Evolutionary conservation across 2,113 vertebrate species (phyloP).

Genomic region (Notechis scutatus): DNA sequence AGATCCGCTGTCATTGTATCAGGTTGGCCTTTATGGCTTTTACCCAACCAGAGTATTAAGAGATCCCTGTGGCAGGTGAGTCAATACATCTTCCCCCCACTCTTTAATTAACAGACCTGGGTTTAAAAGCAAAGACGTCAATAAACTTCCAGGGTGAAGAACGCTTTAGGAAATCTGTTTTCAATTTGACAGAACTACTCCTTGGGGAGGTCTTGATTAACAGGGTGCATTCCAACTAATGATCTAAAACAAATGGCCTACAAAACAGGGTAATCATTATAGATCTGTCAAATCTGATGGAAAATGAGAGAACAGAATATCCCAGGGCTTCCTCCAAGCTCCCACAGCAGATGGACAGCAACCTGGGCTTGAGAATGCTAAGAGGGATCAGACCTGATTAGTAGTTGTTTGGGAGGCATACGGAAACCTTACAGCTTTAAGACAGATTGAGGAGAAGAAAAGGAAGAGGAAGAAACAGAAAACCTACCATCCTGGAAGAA

Average conservation of each 20-base stretch:
- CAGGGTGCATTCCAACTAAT: constrained; percentile 19
- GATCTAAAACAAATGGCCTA: constrained; percentile 5
- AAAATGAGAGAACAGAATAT: neutral
- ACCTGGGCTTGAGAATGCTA: neutral
- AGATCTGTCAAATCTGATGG: constrained; percentile 7
- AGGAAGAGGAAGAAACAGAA: no score
- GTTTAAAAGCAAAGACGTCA: constrained; percentile 36
- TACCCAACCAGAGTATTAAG: constrained; percentile 47
- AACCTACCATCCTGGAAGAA: neutral
- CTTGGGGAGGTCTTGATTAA: constrained; percentile 33
- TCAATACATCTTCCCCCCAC: constrained; percentile 32
- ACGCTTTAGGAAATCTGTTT: constrained; percentile 44
- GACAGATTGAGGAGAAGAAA: neutral
- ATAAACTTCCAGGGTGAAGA: constrained; percentile 36
- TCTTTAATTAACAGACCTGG: constrained; percentile 57
- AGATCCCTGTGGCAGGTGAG: constrained; percentile 54
- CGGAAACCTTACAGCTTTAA: neutral
- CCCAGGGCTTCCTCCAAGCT: neutral
- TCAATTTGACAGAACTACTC: constrained; percentile 50
- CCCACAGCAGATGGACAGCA: neutral
- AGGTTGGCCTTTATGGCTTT: neutral
- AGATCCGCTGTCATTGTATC: neutral
- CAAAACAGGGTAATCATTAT: neutral
- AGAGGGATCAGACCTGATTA: neutral
- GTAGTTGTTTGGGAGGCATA: neutral